Percentiles rank a stretch among this genome's conserved stretches.
These are phyloP conservation scores for Tenodera sinensis DNA, from an alignment of 2,888 invertebrate species.

Conservation along the genomic window DNA sequence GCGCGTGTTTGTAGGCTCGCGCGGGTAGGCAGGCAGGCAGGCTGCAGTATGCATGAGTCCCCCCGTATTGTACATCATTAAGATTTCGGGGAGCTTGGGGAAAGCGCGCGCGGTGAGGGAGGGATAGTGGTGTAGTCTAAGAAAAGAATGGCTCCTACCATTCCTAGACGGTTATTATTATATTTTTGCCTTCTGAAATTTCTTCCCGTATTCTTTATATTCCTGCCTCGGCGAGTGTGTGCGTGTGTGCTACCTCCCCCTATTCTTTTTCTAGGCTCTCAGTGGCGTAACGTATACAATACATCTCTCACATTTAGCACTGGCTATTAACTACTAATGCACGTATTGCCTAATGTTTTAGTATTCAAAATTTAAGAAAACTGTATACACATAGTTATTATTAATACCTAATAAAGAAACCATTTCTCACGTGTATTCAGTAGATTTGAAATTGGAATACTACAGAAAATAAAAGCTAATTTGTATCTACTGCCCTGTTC, in stretches of 20 bases:
- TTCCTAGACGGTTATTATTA: background rate
- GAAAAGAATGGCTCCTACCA: constrained; percentile 1
- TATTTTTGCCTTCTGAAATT: constrained; percentile 18
- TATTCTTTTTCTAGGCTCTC: background rate
- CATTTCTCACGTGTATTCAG: no score
- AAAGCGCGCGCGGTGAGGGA: background rate
- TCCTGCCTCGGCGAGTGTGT: background rate
- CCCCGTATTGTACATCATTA: constrained; percentile 6
- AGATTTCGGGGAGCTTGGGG: background rate
- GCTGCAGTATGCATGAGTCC: background rate
- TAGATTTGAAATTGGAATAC: no score
- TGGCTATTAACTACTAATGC: no score
- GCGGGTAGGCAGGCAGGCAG: no score
- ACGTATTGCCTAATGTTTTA: no score
- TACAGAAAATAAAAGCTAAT: no score
- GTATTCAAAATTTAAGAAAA: no score
- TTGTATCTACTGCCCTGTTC: no score
- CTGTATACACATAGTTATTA: no score
- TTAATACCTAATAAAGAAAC: no score
- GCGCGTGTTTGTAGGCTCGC: background rate
- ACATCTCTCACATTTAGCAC: no score
- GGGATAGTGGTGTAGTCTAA: background rate
- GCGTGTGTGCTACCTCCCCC: background rate
- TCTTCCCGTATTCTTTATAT: constrained; percentile 4
- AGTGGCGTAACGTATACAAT: background rate